These are phyloP conservation scores for Conger conger DNA, from an alignment of 2,113 vertebrate genomes.

Conservation along the genomic window DNA sequence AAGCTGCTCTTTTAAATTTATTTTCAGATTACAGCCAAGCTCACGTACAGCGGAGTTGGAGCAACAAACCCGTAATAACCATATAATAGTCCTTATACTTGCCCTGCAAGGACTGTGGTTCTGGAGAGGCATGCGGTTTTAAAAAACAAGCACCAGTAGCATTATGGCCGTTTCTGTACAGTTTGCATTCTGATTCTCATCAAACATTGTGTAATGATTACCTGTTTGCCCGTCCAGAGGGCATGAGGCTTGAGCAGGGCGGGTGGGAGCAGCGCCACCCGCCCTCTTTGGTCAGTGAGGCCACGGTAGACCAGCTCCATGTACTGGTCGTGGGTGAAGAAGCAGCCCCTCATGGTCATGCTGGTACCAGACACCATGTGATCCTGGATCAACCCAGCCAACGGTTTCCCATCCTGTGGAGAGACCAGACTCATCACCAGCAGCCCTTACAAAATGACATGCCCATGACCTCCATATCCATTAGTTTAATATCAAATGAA, in stretches of 20 bases:
- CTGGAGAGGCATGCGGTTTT: no score
- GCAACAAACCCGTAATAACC: no score
- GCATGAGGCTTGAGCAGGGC: constrained; percentile 82
- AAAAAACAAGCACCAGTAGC: no score
- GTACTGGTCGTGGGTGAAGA: constrained; percentile 87
- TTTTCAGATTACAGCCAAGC: no score
- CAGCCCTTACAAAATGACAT: not conserved
- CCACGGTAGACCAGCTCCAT: constrained; percentile 90
- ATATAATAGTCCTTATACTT: no score
- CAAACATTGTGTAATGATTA: constrained; percentile 44
- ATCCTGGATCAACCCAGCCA: constrained; percentile 95
- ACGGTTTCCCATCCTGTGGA: constrained; percentile 86
- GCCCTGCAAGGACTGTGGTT: no score
- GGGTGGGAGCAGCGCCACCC: constrained; percentile 78
- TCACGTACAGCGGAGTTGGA: no score
- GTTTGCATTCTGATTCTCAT: no score
- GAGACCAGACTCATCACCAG: not conserved
- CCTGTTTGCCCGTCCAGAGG: constrained; percentile 97
- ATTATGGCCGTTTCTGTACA: no score
- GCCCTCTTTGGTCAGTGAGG: constrained; percentile 83
- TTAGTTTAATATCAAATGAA: no score
- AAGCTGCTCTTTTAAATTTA: no score
- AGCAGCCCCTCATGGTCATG: constrained; percentile 91
- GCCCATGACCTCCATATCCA: no score
- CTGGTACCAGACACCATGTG: constrained; percentile 94